Conservation (phyloP, 2,888 invertebrate genomes). For the Agriopis leucophaearia region DNA sequence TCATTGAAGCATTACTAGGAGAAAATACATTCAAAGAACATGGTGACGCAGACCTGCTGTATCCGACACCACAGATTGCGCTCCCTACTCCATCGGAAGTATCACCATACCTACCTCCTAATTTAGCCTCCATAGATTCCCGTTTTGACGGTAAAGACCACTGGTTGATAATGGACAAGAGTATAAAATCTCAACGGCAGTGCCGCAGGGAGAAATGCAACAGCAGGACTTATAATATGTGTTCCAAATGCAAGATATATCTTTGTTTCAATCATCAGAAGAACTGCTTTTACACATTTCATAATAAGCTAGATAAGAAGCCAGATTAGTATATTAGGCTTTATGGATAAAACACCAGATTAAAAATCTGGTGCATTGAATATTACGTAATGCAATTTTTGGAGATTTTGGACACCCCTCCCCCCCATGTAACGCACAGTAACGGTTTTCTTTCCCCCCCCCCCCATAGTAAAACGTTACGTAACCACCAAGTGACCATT, state of each 20-base stretch:
- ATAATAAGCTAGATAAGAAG: slow-evolving; percentile 33
- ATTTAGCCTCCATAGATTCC: slow-evolving; percentile 37
- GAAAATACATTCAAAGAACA: slow-evolving; percentile 1
- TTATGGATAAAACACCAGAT: too few relatives aligned
- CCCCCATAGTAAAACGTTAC: too few relatives aligned
- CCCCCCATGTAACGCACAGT: too few relatives aligned
- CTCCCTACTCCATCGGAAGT: neutral
- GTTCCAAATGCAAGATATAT: slow-evolving; percentile 48
- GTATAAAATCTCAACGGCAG: slow-evolving; percentile 36
- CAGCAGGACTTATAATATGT: slow-evolving; percentile 45
- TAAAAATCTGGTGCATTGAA: too few relatives aligned
- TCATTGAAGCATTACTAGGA: slow-evolving; percentile 39
- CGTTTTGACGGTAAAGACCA: slow-evolving; percentile 46
- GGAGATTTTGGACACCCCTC: too few relatives aligned
- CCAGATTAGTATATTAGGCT: slow-evolving; percentile 20
- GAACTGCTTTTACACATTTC: slow-evolving; percentile 42
- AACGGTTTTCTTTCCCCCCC: too few relatives aligned
- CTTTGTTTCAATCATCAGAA: slow-evolving; percentile 43
- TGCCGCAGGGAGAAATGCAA: slow-evolving; percentile 37
- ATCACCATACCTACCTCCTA: slow-evolving; percentile 36
- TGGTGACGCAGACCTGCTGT: neutral
- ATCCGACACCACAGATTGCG: neutral
- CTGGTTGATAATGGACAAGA: slow-evolving; percentile 45
- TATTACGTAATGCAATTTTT: too few relatives aligned
- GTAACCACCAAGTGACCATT: too few relatives aligned